Base-by-base conservation (phyloP, 2,797 vertebrate species). In the Mormyrus proboscirostris region DNA sequence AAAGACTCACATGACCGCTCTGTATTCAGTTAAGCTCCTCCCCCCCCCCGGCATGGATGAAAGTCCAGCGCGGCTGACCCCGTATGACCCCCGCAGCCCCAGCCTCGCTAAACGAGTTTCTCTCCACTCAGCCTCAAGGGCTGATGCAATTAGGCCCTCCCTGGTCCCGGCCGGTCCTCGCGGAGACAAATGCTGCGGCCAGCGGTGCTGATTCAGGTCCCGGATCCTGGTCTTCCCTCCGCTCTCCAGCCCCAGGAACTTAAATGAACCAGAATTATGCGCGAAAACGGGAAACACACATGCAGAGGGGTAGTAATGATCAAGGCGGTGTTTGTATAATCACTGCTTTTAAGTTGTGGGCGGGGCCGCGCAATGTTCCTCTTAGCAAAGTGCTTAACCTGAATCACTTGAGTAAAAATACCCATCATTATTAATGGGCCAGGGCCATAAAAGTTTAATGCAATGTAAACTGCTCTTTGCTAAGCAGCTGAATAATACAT, bases 351-450 rank as follows among this genome's bases (percentile, higher is more conserved):
- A 86, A 55, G 50, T 86, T 86, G 25, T 53, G 84, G 84, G 84
- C 25, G 49, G 84, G 50, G 50, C 50, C 19, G 16, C 10, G 22
- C 49, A 6, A 53, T 53, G 22, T 25, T 53, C 84, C 84, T 49
- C 22, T 53, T 51, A 86, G 84, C 12, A 55, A 86, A 49, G 84
- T 86, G 29, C 50, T 86, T 86, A 86, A 86, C 84, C 83, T 47
- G 50, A 86, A 53, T 86, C 44, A 29, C 83, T 86, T 86, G 22
- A 53, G 84, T 53, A 86, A 53, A 86, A 86, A 86, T 53, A 86
- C 25, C 84, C 50, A 53, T 53, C 84, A 86, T 49, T 33, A 86
- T 53, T 33, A 86, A 86, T 53, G 84, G 29, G 50, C 22, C 6
- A 38, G 29, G 50, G 50, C n/a, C 49, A 33, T 53, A 86, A 55